phyloP scores from a whole-genome alignment of 2,888 invertebrate genomes.

The Phragmatobia fuliginosa region DNA sequence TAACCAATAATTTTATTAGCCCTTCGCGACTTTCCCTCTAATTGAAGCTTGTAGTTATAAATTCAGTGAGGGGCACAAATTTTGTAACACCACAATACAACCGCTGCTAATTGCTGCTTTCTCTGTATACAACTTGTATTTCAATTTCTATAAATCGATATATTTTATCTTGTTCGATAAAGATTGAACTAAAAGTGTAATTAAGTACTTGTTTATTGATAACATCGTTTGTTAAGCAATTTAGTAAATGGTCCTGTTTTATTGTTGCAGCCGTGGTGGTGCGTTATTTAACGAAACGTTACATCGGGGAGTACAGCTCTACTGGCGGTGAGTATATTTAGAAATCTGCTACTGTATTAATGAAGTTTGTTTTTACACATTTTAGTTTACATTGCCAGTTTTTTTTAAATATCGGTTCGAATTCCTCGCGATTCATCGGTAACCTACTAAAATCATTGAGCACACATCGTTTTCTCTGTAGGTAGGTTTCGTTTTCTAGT shows the following conservation, averaged over 20 bases:
- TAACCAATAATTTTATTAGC: conserved; percentile 56
- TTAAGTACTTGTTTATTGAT: conserved; percentile 54
- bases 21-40: conserved; percentile 83
- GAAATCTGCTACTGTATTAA: conserved; percentile 33
- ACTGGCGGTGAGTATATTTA: conserved; percentile 88
- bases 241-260: conserved; percentile 51
- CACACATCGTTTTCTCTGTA: background rate
- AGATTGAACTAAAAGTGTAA: conserved; percentile 60
- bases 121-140: conserved; percentile 72
- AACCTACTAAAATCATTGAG: background rate
- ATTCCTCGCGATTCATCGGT: conserved; percentile 16
- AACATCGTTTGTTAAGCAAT: conserved; percentile 36
- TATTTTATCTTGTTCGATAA: conserved; percentile 68
- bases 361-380: conserved; percentile 33
- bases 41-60: conserved; percentile 82
- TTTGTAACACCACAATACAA: conserved; percentile 78
- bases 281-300: conserved; percentile 91
- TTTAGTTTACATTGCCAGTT: conserved; percentile 14
- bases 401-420: conserved; percentile 13
- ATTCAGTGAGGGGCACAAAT: conserved; percentile 80
- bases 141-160: conserved; percentile 69
- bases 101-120: conserved; percentile 82
- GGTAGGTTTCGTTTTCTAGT: background rate
- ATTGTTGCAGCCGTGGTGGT: conserved; percentile 91
- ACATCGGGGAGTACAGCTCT: conserved; percentile 93